Base-by-base conservation (phyloP, 1,140 invertebrate genomes). In the Diorhabda elongata region DNA sequence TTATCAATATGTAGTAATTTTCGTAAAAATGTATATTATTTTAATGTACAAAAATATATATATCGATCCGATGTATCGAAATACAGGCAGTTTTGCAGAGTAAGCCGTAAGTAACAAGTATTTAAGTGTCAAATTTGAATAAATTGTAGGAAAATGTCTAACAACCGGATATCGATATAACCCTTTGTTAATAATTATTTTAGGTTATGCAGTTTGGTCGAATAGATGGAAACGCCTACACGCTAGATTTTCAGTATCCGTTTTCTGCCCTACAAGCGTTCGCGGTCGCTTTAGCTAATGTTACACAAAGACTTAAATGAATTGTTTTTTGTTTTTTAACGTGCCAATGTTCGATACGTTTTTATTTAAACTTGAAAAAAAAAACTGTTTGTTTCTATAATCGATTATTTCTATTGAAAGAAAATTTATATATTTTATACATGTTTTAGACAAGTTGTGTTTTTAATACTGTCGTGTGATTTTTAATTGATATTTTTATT, bases 171-270 rank as follows among this genome's bases (percentile, higher is more conserved):
- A 26, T 26, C 26, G 26, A 26, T 26, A 26, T 26, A 26, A 26
- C 26, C 26, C 26, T 26, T 26, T 26, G 26, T 26, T 26, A 26
- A 26, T 26, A 26, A 26, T 26, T 26, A 26, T 81, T 83, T 43
- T 79, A 98, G 96, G 97, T 99, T 7, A 98, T 99, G 96, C 97
- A 99, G 83, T 99, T 99, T 84, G 98, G 97, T 26, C 87, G 97
- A 68, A 99, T 99, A 76, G 97, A 99, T 83, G 94, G 94, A 71
- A 98, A 98, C 83, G 96, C 97, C 9, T 99, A 99, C 82, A 99
- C 98, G 0, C 83, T 99, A 77, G 98, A 99, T 84, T 99, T 99
- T 84, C 96, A 98, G 81, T 97, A 98, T 84, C 98, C 98, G 11
- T 99, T 99, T 84, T 97, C 96, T 64, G 96, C 97, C 67, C 87